Evolutionary conservation across 2,797 vertebrate species (phyloP).

Genomic region (Darevskia mixta): DNA sequence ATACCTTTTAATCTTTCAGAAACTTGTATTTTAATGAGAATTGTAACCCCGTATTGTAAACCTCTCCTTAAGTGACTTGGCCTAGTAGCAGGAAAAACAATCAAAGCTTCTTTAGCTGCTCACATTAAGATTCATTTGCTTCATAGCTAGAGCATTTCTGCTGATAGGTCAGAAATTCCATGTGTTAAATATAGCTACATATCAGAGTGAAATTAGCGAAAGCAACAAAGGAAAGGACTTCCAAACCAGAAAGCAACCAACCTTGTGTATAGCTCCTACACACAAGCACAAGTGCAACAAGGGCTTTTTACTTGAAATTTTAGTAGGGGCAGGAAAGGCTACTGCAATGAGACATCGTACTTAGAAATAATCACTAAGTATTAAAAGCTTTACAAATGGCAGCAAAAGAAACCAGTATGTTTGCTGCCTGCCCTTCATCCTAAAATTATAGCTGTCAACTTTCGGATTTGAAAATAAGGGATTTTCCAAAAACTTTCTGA

Average conservation of each 20-base stretch:
- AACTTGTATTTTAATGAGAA: constrained; percentile 58
- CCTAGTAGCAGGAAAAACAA: constrained; percentile 61
- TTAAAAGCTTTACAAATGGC: not conserved
- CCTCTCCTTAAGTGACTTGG: constrained; percentile 55
- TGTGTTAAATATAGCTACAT: constrained; percentile 66
- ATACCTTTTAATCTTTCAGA: constrained; percentile 62
- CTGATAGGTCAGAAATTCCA: constrained; percentile 61
- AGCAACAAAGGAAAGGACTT: constrained; percentile 54
- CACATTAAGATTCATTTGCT: constrained; percentile 49
- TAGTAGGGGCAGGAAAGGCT: not conserved
- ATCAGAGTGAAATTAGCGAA: constrained; percentile 56
- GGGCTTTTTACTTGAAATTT: constrained; percentile 15
- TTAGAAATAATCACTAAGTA: constrained; percentile 21
- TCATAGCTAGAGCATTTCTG: constrained; percentile 67
- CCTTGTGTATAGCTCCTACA: not conserved
- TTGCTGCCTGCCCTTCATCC: not conserved
- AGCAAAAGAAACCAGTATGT: not conserved
- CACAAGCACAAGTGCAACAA: constrained; percentile 16
- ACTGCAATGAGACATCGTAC: not conserved
- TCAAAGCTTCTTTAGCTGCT: constrained; percentile 44
- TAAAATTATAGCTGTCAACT: too few species aligned
- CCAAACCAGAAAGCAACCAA: not conserved
- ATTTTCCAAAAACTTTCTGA: too few species aligned
- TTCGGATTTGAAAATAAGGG: too few species aligned
- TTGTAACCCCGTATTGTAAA: constrained; percentile 57